Evolutionary conservation across 2,888 invertebrate species (phyloP).

Genomic region (Aphidius colemani): DNA sequence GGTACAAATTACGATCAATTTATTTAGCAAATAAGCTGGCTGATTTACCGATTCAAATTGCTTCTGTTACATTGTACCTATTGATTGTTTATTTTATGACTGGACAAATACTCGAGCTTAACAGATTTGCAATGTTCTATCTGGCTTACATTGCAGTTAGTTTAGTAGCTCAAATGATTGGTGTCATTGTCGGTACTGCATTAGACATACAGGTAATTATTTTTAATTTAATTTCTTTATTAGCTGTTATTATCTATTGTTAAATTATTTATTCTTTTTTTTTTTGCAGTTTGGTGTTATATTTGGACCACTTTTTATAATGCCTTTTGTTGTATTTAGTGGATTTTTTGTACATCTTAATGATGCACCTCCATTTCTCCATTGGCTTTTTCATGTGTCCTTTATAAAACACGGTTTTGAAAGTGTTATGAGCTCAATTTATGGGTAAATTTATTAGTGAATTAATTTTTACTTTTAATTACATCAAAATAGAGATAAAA

Average conservation of each 20-base stretch:
- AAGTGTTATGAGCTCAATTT: slow-evolving; percentile 79
- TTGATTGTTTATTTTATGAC: slow-evolving; percentile 85
- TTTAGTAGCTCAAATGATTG: slow-evolving; percentile 84
- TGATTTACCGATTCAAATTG: slow-evolving; percentile 79
- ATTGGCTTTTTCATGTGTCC: slow-evolving; percentile 87
- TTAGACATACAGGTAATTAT: slow-evolving; percentile 75
- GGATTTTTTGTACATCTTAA: slow-evolving; percentile 88
- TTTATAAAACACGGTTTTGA: slow-evolving; percentile 89
- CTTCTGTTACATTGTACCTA: slow-evolving; percentile 73
- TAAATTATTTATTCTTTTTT: slow-evolving; percentile 11
- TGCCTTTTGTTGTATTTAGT: slow-evolving; percentile 89
- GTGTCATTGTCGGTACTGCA: slow-evolving; percentile 82
- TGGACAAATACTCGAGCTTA: slow-evolving; percentile 78
- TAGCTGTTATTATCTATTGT: slow-evolving; percentile 6
- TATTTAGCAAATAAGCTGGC: slow-evolving; percentile 79
- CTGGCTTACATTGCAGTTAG: slow-evolving; percentile 56
- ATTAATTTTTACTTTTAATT: neutral
- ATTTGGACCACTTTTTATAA: slow-evolving; percentile 84
- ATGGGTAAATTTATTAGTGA: slow-evolving; percentile 61
- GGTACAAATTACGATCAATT: slow-evolving; percentile 86
- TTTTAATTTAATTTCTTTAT: slow-evolving; percentile 8
- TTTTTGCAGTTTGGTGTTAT: slow-evolving; percentile 81
- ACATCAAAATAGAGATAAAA: neutral
- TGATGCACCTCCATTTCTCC: slow-evolving; percentile 77
- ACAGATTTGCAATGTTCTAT: slow-evolving; percentile 72